A percentile compares a stretch with the other conserved stretches of the same genome.
These are phyloP conservation scores for Sorex araneus DNA, from an alignment of 2,113 vertebrate species.

Conservation along the genomic window DNA sequence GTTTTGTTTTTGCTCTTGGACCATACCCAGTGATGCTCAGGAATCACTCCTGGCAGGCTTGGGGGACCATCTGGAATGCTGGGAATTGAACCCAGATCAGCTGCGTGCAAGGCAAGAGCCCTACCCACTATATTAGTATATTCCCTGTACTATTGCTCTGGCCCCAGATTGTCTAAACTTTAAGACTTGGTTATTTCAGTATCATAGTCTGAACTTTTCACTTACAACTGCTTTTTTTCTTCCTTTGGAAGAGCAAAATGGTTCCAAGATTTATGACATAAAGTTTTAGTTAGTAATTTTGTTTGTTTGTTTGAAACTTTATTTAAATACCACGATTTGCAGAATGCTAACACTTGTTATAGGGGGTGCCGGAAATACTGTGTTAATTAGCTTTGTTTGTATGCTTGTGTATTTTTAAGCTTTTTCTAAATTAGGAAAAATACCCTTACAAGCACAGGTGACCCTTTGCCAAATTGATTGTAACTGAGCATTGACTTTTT, in stretches of 20 bases:
- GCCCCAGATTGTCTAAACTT: not conserved
- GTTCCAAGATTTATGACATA: not conserved
- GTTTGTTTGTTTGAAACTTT: too few species aligned
- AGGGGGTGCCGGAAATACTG: not conserved
- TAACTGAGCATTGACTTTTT: not conserved
- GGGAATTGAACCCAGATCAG: too few species aligned
- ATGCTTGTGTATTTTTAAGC: not conserved
- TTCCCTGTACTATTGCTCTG: too few species aligned
- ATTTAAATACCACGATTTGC: not conserved
- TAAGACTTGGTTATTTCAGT: conserved; percentile 36
- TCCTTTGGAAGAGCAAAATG: not conserved
- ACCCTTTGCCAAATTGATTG: not conserved
- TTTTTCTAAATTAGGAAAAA: conserved; percentile 23
- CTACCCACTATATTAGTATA: too few species aligned
- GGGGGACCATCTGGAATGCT: too few species aligned
- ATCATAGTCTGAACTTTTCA: not conserved
- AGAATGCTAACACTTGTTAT: conserved; percentile 24
- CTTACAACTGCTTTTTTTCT: not conserved
- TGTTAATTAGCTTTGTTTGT: conserved; percentile 55
- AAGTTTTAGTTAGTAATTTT: not conserved
- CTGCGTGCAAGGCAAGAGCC: too few species aligned
- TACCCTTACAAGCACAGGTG: not conserved
- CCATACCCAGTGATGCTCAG: too few species aligned
- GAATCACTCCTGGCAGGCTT: too few species aligned
- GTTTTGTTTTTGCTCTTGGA: too few species aligned